Percentiles rank a stretch among this genome's conserved stretches.
Conservation (phyloP, 2,888 invertebrate genomes). For the Capitulum mitella region DNA sequence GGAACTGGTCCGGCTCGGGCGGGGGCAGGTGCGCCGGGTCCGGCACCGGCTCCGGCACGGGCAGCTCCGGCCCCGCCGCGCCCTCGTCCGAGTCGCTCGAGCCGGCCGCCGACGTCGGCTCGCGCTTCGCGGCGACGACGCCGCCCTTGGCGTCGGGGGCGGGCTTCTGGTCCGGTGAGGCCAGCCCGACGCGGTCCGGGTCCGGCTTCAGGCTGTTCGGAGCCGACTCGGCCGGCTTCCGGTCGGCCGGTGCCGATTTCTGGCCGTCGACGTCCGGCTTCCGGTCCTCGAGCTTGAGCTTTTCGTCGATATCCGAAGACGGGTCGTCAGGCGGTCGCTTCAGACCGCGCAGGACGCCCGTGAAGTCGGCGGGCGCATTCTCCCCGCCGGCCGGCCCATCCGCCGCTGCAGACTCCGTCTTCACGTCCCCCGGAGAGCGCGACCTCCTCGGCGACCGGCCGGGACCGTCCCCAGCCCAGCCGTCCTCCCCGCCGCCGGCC, state of each 20-base stretch:
- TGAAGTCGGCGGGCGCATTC: not conserved
- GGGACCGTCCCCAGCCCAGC: too few species aligned
- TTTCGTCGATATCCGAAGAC: not conserved
- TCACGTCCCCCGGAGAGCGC: too few species aligned
- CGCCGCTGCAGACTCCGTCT: too few species aligned
- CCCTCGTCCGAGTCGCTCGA: not conserved
- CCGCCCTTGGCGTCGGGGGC: not conserved
- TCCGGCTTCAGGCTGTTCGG: not conserved
- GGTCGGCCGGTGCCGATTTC: not conserved
- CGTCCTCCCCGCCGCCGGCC: too few species aligned
- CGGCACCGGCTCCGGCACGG: not conserved
- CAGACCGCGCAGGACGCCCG: not conserved
- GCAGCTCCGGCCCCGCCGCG: not conserved
- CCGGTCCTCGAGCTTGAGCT: too few species aligned
- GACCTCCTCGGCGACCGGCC: too few species aligned
- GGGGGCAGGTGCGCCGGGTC: not conserved
- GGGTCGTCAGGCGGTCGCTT: not conserved
- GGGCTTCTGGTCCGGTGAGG: not conserved
- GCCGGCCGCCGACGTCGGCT: not conserved
- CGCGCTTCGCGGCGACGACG: too few species aligned
- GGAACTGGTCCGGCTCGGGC: slow-evolving; percentile 29
- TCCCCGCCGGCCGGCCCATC: too few species aligned
- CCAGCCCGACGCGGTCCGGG: not conserved
- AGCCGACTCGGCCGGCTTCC: not conserved
- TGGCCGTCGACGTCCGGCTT: not conserved